Percentiles rank a stretch among this genome's conserved stretches.
Evolutionary conservation across 1,140 invertebrate species (phyloP).

Genomic region (Magallana ariakensis): DNA sequence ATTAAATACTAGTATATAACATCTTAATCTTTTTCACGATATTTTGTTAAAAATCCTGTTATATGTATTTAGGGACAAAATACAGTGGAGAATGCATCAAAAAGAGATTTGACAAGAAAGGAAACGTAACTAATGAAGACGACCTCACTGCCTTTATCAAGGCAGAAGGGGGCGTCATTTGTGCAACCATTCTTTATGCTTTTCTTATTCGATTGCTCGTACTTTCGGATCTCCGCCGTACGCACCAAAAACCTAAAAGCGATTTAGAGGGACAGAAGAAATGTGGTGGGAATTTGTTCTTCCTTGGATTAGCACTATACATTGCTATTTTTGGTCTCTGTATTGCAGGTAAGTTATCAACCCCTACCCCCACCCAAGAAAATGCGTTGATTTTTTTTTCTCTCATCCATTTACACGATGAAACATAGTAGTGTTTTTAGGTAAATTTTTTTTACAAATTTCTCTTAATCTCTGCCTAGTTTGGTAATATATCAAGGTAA

Average conservation of each 20-base stretch:
- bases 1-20: not conserved
- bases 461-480: no score
- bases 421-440: no score
- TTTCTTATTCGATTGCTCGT: not conserved
- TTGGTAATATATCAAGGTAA: no score
- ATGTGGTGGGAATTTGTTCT: slow-evolving; percentile 25
- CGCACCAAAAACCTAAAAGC: not conserved
- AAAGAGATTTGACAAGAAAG: not conserved
- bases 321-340: not conserved
- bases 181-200: not conserved
- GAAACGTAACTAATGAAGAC: not conserved
- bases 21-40: not conserved
- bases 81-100: not conserved
- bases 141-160: not conserved
- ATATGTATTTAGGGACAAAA: not conserved
- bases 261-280: slow-evolving; percentile 9
- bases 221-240: not conserved
- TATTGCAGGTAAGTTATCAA: slow-evolving; percentile 6
- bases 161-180: not conserved
- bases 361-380: no score
- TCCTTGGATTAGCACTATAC: not conserved
- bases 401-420: no score
- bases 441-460: no score
- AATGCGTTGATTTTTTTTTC: no score
- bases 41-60: not conserved